Evolutionary conservation across 2,113 vertebrate species (phyloP), one percentile per base, ranked within the genome.

Genomic region (Craseonycteris thonglongyai): DNA sequence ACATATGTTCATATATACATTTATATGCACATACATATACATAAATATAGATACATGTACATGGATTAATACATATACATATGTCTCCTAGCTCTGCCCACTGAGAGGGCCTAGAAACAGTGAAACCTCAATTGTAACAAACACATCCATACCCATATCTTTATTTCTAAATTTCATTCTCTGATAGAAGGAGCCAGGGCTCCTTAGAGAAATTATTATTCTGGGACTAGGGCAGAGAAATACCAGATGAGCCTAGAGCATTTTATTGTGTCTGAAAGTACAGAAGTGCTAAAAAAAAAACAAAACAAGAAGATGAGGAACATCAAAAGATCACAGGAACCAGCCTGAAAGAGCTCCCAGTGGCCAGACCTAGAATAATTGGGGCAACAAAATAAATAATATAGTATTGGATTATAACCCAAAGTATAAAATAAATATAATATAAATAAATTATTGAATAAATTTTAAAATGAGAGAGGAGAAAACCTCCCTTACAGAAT

Each of bases 111-210:
- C 58, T 74, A 51, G 30, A 93, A 95, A 30, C 45, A 88, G 85
- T 88, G 65, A 49, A n/a, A 59, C 35, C 4, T 14, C 38, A 58
- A 28, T 79, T 58, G 45, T 65, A 84, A 54, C 79, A 33, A 65
- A 51, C 21, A 69, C 61, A 78, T 21, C 69, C 35, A 91, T 21
- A 69, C 42, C 58, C 38, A 91, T 13, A 33, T 49, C 12, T 66
- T 82, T 47, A 65, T 86, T 94, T 95, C 45, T 61, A 85, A 58
- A 81, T 88, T 38, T 78, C 26, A 26, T 88, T 83, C 96, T 71
- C n/a, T 69, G 40, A 69, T 65, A 74, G 56, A 65, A 95, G 61
- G 28, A 86, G 11, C 51, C 24, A 71, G 21, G 28, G 11, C 28
- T 81, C 61, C 69, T 91, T 68, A 21, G 47, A 95, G 4, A 93